phyloP scores from a whole-genome alignment of 2,888 invertebrate genomes.

The Epistrophe eligans region DNA sequence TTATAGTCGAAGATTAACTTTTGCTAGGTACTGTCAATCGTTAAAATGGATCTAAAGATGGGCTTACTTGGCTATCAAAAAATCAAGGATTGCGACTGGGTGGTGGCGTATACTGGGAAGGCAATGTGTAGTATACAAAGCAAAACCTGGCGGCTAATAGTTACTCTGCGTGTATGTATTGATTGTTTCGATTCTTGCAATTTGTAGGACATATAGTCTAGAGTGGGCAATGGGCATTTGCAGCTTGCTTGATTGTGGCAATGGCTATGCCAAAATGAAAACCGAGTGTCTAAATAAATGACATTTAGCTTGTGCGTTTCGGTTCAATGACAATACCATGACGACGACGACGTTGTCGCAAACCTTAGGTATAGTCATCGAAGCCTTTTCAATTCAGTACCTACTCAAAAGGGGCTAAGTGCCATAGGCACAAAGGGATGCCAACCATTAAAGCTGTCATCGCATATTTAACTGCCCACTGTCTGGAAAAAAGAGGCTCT shows the following conservation, averaged over 20 bases:
- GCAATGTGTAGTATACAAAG: no score
- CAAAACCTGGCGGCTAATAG: constrained; percentile 38
- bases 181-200: constrained; percentile 41
- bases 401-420: constrained; percentile 44
- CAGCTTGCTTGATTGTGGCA: constrained; percentile 50
- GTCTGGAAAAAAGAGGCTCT: constrained; percentile 40
- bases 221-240: constrained; percentile 52
- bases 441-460: constrained; percentile 76
- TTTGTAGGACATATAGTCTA: constrained; percentile 61
- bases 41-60: background rate
- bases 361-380: constrained; percentile 44
- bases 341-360: constrained; percentile 68
- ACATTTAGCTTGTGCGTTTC: constrained; percentile 53
- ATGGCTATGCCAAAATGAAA: background rate
- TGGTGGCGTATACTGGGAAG: background rate
- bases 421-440: constrained; percentile 36
- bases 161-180: constrained; percentile 54
- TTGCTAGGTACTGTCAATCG: no score
- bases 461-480: constrained; percentile 72
- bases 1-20: no score
- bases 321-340: constrained; percentile 64
- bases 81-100: background rate
- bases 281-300: constrained; percentile 67
- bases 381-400: constrained; percentile 41
- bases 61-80: background rate